These are phyloP conservation scores for Trididemnum nubilum DNA, from an alignment of 23 tunicate genomes.

Conservation along the genomic window DNA sequence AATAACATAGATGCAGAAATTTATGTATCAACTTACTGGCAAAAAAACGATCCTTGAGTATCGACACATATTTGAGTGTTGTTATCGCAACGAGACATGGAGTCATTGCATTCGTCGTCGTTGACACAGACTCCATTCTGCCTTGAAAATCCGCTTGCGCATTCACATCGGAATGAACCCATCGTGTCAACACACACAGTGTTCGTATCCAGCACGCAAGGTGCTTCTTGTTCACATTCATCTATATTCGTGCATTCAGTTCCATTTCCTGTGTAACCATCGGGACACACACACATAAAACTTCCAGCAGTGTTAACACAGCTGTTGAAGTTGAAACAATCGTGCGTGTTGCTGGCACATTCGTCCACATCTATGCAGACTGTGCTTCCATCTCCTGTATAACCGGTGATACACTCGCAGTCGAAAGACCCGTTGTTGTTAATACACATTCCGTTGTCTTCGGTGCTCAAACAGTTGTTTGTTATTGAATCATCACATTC, in stretches of 20 bases:
- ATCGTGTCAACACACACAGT: neutral
- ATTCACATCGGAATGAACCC: conserved; percentile 6
- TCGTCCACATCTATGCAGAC: conserved; percentile 32
- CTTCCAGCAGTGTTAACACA: conserved; percentile 35
- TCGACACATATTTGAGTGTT: conserved; percentile 28
- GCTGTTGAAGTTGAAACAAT: neutral
- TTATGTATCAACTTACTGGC: conserved; percentile 23
- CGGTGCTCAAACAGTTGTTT: neutral
- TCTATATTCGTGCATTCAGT: neutral
- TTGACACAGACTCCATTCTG: conserved; percentile 3
- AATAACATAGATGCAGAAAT: no score
- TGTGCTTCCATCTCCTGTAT: conserved; percentile 20
- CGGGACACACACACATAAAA: conserved; percentile 30
- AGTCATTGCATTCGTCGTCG: conserved; percentile 31
- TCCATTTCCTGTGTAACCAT: conserved; percentile 14
- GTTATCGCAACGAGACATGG: no score
- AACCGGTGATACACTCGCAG: conserved; percentile 43
- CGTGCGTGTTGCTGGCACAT: neutral
- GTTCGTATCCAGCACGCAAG: neutral
- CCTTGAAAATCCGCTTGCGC: conserved; percentile 7
- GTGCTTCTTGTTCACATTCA: neutral
- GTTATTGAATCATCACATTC: conserved; percentile 26
- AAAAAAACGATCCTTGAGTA: conserved; percentile 10
- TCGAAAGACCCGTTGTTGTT: conserved; percentile 29
- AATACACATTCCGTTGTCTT: conserved; percentile 13